Percentiles rank a stretch among this genome's conserved stretches.
These are phyloP conservation scores for Junco hyemalis DNA, from an alignment of 2,113 vertebrate genomes.

Conservation along the genomic window DNA sequence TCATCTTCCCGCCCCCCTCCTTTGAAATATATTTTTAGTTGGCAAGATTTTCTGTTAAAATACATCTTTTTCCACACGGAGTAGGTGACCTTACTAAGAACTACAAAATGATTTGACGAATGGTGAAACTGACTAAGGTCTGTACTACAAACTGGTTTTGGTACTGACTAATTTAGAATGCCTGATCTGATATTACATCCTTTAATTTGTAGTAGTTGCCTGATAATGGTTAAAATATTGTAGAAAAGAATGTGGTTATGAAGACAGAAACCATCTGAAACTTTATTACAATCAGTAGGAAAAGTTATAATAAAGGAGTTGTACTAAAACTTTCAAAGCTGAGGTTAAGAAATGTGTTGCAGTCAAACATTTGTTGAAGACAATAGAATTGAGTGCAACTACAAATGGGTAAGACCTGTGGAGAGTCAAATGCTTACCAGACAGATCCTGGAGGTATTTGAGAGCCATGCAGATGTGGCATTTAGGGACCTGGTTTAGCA, in stretches of 20 bases:
- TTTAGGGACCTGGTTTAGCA: background rate
- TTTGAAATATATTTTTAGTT: background rate
- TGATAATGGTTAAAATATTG: background rate
- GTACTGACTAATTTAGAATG: background rate
- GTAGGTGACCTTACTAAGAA: background rate
- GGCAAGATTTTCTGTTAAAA: background rate
- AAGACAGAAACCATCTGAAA: background rate
- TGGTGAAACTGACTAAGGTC: background rate
- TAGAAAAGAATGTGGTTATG: background rate
- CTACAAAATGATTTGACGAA: background rate
- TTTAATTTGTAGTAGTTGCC: background rate
- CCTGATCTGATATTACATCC: background rate
- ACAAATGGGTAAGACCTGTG: background rate
- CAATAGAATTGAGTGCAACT: background rate
- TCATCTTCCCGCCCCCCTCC: fast-evolving
- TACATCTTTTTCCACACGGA: background rate
- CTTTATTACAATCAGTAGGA: background rate
- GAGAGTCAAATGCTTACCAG: background rate
- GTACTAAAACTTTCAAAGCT: background rate
- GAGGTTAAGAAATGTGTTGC: background rate
- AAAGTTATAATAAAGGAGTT: background rate
- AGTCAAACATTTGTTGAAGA: background rate
- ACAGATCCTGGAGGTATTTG: background rate
- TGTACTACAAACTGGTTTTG: background rate
- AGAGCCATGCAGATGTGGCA: background rate